A percentile compares a stretch with the other conserved stretches of the same genome.
phyloP scores from a whole-genome alignment of 2,797 vertebrate species.

The Mormyrops attenuatus region DNA sequence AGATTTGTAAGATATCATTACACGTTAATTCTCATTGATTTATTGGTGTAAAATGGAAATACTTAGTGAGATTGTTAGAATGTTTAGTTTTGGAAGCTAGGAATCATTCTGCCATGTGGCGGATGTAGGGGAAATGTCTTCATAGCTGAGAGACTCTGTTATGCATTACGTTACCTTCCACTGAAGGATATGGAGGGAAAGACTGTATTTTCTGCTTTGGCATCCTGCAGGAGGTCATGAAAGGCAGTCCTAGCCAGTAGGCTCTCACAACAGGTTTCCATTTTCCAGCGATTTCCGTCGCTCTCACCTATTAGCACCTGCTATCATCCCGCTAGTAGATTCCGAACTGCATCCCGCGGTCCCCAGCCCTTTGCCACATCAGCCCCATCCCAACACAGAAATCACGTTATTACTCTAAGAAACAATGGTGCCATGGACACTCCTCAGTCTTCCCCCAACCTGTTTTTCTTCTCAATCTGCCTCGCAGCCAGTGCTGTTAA shows the following conservation, averaged over 20 bases:
- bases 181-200: not conserved
- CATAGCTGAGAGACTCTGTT: not conserved
- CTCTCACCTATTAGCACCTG: not conserved
- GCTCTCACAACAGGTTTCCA: not conserved
- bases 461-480: conserved; percentile 1
- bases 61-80: not conserved
- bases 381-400: not conserved
- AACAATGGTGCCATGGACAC: conserved; percentile 7
- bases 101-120: not conserved
- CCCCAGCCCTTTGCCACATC: not conserved
- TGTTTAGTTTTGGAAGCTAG: not conserved
- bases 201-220: not conserved
- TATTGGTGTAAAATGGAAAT: not conserved
- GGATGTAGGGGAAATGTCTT: not conserved
- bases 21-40: not conserved
- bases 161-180: not conserved
- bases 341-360: not conserved
- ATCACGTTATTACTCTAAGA: not conserved
- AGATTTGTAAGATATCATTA: not conserved
- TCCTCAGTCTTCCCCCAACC: not conserved
- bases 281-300: no score
- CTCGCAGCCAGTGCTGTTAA: not conserved
- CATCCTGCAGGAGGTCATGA: not conserved
- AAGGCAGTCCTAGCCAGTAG: not conserved
- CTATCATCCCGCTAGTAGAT: not conserved